phyloP scores from a whole-genome alignment of 2,113 vertebrate genomes.

The Cranoglanis bouderius region DNA sequence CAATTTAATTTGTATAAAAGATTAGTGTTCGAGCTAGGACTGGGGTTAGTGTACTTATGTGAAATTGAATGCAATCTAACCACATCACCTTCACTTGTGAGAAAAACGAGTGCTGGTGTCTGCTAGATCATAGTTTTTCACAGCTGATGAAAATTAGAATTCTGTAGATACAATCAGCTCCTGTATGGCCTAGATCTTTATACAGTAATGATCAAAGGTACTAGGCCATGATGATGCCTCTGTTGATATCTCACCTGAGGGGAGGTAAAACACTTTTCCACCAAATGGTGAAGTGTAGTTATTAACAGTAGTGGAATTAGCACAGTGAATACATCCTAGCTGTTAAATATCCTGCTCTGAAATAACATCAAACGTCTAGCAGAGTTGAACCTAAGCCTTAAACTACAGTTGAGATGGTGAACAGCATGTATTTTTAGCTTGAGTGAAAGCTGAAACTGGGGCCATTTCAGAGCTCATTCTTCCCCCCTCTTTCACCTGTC shows the following conservation, averaged over 20 bases:
- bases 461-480: constrained; percentile 29
- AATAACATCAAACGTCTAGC: neutral
- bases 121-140: neutral
- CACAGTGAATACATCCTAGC: neutral
- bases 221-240: neutral
- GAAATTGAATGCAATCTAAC: neutral
- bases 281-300: neutral
- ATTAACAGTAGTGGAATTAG: neutral
- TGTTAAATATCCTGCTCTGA: neutral
- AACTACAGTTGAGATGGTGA: constrained; percentile 16
- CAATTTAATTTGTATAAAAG: neutral
- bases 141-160: neutral
- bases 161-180: constrained; percentile 1
- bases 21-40: neutral
- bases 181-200: neutral
- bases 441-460: constrained; percentile 41
- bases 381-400: neutral
- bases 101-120: neutral
- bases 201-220: constrained; percentile 9
- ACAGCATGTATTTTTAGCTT: constrained; percentile 44
- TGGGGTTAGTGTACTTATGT: neutral
- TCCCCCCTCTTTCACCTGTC: constrained; percentile 38
- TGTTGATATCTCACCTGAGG: neutral
- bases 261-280: neutral
- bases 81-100: neutral